Conservation (phyloP, 2,888 invertebrate genomes). For the Anoplius nigerrimus region DNA sequence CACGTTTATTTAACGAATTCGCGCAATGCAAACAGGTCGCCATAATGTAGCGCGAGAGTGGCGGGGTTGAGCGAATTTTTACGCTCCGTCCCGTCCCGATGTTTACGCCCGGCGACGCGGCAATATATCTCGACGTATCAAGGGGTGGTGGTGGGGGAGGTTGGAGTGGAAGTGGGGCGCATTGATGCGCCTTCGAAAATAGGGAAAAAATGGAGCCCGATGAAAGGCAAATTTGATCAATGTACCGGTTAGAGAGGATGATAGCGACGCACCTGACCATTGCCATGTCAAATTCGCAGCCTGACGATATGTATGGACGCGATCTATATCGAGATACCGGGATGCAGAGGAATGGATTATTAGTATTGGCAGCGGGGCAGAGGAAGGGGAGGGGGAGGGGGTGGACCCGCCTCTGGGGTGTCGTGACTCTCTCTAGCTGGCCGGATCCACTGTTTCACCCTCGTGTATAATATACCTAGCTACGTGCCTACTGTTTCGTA, state of each 20-base stretch:
- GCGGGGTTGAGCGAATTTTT: slow-evolving; percentile 56
- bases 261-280: slow-evolving; percentile 66
- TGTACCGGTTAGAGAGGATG: slow-evolving; percentile 40
- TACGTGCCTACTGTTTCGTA: slow-evolving; percentile 58
- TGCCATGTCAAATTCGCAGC: slow-evolving; percentile 63
- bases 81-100: slow-evolving; percentile 57
- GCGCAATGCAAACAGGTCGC: too few relatives aligned
- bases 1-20: too few relatives aligned
- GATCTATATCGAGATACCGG: slow-evolving; percentile 40
- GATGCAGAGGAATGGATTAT: slow-evolving; percentile 65
- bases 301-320: slow-evolving; percentile 53
- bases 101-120: too few relatives aligned
- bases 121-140: too few relatives aligned
- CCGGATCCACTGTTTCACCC: slow-evolving; percentile 62
- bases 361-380: slow-evolving; percentile 67
- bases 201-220: too few relatives aligned
- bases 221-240: too few relatives aligned
- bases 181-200: too few relatives aligned
- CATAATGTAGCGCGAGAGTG: slow-evolving; percentile 4
- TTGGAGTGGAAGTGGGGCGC: too few relatives aligned
- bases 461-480: slow-evolving; percentile 63
- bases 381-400: too few relatives aligned
- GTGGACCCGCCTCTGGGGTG: slow-evolving; percentile 61
- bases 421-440: slow-evolving; percentile 54
- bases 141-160: too few relatives aligned